Percentiles rank a stretch among this genome's conserved stretches.
Conservation (phyloP, 1,140 invertebrate genomes). For the Hypsibius dujardini region DNA sequence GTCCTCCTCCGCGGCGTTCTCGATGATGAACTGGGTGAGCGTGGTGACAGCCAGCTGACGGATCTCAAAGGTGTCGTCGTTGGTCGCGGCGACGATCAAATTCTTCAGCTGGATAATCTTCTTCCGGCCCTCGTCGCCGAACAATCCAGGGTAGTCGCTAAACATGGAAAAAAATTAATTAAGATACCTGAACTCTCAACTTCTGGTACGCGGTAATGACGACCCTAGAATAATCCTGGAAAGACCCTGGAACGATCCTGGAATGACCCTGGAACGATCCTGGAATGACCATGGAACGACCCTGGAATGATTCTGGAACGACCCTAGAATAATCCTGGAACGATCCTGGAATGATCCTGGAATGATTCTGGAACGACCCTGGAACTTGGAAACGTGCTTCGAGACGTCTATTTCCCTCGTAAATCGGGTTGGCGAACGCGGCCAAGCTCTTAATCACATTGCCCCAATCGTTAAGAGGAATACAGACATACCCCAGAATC, state of each 20-base stretch:
- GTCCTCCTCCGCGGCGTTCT: conserved; percentile 48
- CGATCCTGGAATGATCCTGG: not conserved
- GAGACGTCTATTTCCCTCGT: not conserved
- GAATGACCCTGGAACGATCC: no score
- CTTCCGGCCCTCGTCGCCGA: conserved; percentile 14
- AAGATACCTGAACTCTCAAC: not conserved
- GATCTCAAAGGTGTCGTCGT: conserved; percentile 13
- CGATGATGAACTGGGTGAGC: conserved; percentile 46
- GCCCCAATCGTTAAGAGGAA: not conserved
- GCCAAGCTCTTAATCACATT: not conserved
- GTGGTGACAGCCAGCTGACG: conserved; percentile 30
- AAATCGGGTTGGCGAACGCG: conserved; percentile 3
- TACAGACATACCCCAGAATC: conserved; percentile 25
- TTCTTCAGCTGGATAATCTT: not conserved
- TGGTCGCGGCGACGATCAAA: conserved; percentile 15
- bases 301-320: no score
- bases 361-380: not conserved
- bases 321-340: not conserved
- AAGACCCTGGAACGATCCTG: not conserved
- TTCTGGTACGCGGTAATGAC: not conserved
- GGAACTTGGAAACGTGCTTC: conserved; percentile 15
- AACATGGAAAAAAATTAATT: not conserved
- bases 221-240: not conserved
- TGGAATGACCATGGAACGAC: no score
- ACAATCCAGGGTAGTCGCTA: conserved; percentile 12